Percentiles rank a stretch among this genome's conserved stretches.
phyloP scores from a whole-genome alignment of 2,113 vertebrate genomes.

The Strigops habroptila region DNA sequence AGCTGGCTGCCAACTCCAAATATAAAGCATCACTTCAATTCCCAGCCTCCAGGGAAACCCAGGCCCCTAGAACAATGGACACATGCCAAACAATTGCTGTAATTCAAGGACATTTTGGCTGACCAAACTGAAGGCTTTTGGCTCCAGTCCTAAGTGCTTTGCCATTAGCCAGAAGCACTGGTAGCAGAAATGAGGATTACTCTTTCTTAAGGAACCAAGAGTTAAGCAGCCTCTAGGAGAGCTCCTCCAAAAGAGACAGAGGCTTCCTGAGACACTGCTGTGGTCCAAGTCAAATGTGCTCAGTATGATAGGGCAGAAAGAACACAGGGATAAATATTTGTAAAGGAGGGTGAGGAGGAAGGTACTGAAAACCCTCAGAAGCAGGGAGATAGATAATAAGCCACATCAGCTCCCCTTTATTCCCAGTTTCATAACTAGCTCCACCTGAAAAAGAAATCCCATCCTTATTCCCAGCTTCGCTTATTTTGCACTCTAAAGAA shows the following conservation, averaged over 20 bases:
- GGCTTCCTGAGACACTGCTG: not conserved
- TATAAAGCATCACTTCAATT: constrained; percentile 51
- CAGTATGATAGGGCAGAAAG: not conserved
- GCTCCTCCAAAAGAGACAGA: not conserved
- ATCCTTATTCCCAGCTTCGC: not conserved
- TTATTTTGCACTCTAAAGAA: not conserved
- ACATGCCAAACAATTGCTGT: constrained; percentile 45
- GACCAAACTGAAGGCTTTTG: constrained; percentile 23
- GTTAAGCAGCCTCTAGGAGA: not conserved
- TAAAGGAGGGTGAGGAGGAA: not conserved
- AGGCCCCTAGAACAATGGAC: constrained; percentile 38
- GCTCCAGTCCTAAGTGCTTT: constrained; percentile 18
- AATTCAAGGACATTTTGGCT: constrained; percentile 46
- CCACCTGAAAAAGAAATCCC: not conserved
- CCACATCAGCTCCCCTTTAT: not conserved
- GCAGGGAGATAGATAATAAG: not conserved
- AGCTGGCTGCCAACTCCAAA: constrained; percentile 22
- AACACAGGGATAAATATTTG: not conserved
- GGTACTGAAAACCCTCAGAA: not conserved
- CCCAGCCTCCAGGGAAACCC: constrained; percentile 36
- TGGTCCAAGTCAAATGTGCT: not conserved
- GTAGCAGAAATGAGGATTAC: constrained; percentile 3
- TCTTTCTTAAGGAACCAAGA: not conserved
- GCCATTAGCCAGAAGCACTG: constrained; percentile 11
- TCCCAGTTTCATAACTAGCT: not conserved